Base-by-base conservation (phyloP, 2,113 vertebrate genomes). In the Oryzias javanicus region DNA sequence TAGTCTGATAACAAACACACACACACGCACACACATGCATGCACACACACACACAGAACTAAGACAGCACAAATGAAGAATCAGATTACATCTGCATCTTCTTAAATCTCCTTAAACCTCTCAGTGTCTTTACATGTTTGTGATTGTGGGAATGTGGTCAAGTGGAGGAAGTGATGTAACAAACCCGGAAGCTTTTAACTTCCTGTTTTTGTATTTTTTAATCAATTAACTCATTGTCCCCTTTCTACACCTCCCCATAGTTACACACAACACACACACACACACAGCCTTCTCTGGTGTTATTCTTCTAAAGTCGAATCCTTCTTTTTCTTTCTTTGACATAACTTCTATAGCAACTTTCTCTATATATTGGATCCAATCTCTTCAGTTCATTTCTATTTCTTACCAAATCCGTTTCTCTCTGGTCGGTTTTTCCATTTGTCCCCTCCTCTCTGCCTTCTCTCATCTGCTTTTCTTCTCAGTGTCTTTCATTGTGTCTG, bases 81-180 rank as follows among this genome's bases (percentile, higher is more conserved):
- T 70, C 79, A 78, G 79, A 84, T 86, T 84, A 83, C 55, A 55
- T 69, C 64, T 72, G 70, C 70, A 77, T 78, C 78, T 77, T 78
- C 57, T 72, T 78, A 80, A 86, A 86, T 79, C 81, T 57, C 74
- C 74, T 82, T 86, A 80, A 52, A 74, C 50, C 41, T 72, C 72
- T 80, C 72, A 67, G 67, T 68, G 42, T 42, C 24, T 57, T 20
- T 46, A 4, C 27, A 5, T 40, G 22, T 59, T 59, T 56, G 18
- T 49, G 29, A 47, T 15, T 50, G 60, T 54, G 49, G 44, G 57
- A 42, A 50, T 47, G 1, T 47, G 46, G 14, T 47, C 46, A 7
- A 49, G 70, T 24, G 64, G 24, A 70, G 78, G 75, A 84, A 72
- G 73, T 86, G 82, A 86, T 72, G 79, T 58, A 65, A 77, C 16